Conservation (phyloP, 2,797 vertebrate species). For the Anabacerthia variegaticeps region DNA sequence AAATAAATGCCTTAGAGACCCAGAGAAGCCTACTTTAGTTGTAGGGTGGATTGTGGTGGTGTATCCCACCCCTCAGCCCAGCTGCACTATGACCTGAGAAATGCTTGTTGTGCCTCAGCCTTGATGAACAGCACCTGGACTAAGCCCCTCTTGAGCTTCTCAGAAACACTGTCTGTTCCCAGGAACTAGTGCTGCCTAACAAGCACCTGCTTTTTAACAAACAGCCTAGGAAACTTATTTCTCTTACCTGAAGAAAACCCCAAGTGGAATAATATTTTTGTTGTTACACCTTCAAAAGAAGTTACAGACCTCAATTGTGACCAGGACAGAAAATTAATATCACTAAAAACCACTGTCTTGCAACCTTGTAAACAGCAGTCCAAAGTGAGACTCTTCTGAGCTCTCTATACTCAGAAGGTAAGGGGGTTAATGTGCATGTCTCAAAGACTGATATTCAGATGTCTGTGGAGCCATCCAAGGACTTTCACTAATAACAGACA, state of each 20-base stretch:
- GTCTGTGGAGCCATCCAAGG: not conserved
- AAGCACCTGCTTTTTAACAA: not conserved
- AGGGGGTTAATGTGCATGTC: not conserved
- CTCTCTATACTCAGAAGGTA: not conserved
- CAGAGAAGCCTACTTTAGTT: not conserved
- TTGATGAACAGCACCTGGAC: not conserved
- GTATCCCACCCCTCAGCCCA: not conserved
- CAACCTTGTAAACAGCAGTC: not conserved
- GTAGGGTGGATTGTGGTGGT: not conserved
- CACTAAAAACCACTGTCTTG: not conserved
- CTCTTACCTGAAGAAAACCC: not conserved
- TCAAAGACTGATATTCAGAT: not conserved
- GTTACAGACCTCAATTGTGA: not conserved
- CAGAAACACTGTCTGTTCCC: not conserved
- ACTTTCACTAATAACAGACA: not conserved
- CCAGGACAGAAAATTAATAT: not conserved
- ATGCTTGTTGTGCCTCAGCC: not conserved
- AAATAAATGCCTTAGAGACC: not conserved
- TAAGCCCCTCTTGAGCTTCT: not conserved
- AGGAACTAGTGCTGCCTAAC: not conserved
- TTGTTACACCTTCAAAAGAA: not conserved
- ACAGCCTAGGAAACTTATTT: not conserved
- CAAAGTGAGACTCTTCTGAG: not conserved
- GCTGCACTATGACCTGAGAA: not conserved
- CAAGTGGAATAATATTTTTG: not conserved